Evolutionary conservation across 2,797 vertebrate species (phyloP).

Genomic region (Chaetodon trifasciatus): DNA sequence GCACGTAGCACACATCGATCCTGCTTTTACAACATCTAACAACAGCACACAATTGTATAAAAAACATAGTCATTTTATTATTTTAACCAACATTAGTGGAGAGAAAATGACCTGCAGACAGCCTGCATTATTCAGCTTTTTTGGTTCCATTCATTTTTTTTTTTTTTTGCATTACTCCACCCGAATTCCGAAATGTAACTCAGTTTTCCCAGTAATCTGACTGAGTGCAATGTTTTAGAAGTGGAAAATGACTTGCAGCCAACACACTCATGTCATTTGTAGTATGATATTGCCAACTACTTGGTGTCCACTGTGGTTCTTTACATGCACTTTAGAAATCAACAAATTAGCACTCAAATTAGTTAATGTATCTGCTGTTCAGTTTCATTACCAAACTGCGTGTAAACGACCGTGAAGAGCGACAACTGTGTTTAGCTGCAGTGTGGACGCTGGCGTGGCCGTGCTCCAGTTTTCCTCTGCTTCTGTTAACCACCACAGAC

Average conservation of each 20-base stretch:
- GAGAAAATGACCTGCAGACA: background rate
- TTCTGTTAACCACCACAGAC: constrained; percentile 38
- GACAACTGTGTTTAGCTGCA: constrained; percentile 23
- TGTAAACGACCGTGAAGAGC: constrained; percentile 2
- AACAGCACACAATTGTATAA: background rate
- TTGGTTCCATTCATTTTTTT: background rate
- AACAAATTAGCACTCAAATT: constrained; percentile 17
- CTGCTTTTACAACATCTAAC: background rate
- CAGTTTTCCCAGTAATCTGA: constrained; percentile 2
- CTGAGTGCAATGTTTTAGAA: background rate
- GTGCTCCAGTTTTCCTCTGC: constrained; percentile 46
- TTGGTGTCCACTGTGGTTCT: background rate
- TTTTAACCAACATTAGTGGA: background rate
- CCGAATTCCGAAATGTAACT: background rate
- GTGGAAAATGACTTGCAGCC: constrained; percentile 14
- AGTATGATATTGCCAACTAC: background rate
- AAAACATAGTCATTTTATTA: too few species aligned
- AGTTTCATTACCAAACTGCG: background rate
- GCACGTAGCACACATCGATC: background rate
- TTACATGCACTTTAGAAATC: background rate
- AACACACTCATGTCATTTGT: constrained; percentile 3
- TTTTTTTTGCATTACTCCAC: constrained; percentile 2
- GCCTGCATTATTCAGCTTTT: background rate
- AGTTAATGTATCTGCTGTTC: constrained; percentile 1
- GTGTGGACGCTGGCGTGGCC: constrained; percentile 36